These are phyloP conservation scores for Pemphredon lugubris DNA, from an alignment of 2,888 invertebrate genomes.

Conservation along the genomic window DNA sequence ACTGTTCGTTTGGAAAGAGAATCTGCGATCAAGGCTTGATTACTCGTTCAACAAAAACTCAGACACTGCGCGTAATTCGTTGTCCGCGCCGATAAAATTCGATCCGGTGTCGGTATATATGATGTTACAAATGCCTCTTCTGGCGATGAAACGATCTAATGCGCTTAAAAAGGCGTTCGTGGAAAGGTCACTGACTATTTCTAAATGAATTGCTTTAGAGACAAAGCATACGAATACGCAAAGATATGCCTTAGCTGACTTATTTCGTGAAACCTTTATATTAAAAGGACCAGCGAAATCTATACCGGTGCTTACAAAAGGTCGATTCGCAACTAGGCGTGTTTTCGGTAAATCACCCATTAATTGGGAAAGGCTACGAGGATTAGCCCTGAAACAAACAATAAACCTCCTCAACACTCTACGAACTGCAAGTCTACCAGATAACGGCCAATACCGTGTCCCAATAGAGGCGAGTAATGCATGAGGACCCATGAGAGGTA, in stretches of 20 bases:
- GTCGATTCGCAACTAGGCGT: conserved; percentile 52
- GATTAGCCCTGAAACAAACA: not conserved
- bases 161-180: conserved; percentile 32
- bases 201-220: conserved; percentile 63
- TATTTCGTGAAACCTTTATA: conserved; percentile 34
- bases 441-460: too few species aligned
- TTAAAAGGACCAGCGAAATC: conserved; percentile 52
- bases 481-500: too few species aligned
- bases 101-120: conserved; percentile 67
- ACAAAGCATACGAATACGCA: conserved; percentile 64
- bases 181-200: conserved; percentile 53
- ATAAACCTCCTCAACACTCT: not conserved
- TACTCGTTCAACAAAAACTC: too few species aligned
- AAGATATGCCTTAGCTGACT: conserved; percentile 55
- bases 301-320: conserved; percentile 70
- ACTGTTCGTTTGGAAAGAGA: too few species aligned
- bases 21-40: too few species aligned
- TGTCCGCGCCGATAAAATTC: conserved; percentile 65
- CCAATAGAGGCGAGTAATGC: too few species aligned
- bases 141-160: conserved; percentile 28
- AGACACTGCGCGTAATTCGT: too few species aligned
- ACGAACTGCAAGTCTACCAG: too few species aligned
- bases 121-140: conserved; percentile 53
- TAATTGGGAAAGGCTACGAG: conserved; percentile 22
- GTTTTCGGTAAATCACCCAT: conserved; percentile 73